Percentiles rank a stretch among this genome's conserved stretches.
phyloP scores from a whole-genome alignment of 2,888 invertebrate species.

The Neria commutata region DNA sequence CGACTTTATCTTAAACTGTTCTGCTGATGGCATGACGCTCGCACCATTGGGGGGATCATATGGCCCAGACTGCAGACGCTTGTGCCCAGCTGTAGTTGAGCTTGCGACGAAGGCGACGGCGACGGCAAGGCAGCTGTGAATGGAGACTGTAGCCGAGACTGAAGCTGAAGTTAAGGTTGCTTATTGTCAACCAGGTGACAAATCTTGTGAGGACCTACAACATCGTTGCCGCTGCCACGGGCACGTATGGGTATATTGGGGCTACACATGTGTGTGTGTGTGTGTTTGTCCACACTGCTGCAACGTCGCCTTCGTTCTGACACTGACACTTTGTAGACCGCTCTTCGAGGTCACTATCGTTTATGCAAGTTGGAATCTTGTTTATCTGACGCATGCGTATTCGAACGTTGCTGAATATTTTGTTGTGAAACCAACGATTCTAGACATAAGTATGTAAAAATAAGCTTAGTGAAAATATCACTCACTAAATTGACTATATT shows the following conservation, averaged over 20 bases:
- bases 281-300: not conserved
- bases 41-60: constrained; percentile 2
- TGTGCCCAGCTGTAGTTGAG: not conserved
- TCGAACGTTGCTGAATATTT: too few relatives aligned
- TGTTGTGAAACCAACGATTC: too few relatives aligned
- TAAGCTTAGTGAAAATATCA: too few relatives aligned
- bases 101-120: not conserved
- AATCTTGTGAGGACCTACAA: constrained; percentile 41
- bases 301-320: constrained; percentile 29
- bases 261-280: constrained; percentile 16
- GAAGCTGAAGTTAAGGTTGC: constrained; percentile 30
- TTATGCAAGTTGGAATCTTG: not conserved
- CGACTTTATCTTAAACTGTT: constrained; percentile 10
- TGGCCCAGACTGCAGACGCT: not conserved
- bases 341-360: constrained; percentile 22
- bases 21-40: not conserved
- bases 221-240: constrained; percentile 26
- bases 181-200: constrained; percentile 43
- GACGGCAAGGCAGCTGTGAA: too few relatives aligned
- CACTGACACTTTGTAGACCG: constrained; percentile 32
- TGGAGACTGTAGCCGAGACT: too few relatives aligned
- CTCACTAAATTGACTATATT: too few relatives aligned
- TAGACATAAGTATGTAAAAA: too few relatives aligned
- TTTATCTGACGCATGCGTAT: too few relatives aligned
- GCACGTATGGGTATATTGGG: not conserved